Evolutionary conservation across 2,113 vertebrate genomes (phyloP), one percentile per base, ranked within the genome.

Genomic region (Pandion haliaetus): DNA sequence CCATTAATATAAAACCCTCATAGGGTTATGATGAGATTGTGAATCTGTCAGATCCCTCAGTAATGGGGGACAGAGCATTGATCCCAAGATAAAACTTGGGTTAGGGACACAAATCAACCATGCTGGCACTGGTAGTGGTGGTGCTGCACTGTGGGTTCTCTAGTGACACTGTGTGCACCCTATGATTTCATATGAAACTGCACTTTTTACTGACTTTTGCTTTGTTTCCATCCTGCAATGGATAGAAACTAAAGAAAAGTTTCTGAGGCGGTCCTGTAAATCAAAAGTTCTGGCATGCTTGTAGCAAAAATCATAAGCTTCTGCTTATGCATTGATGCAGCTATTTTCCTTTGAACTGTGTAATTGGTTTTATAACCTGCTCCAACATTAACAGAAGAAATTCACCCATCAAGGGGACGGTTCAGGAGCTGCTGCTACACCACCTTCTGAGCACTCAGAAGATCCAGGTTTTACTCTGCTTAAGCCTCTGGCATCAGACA

Each of bases 401-500:
- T 73, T 72, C 85, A 45, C 17, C n/a, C 49, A 63, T 20, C 79
- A 95, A 36, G 72, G 55, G 28, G 40, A 91, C 4, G 1, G 7
- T 13, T 61, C 69, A 28, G 71, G 84, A 42, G 67, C 88, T 73
- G 91, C 70, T 86, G 86, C 26, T 24, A 4, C 74, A 3, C 2
- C 93, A 70, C 34, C 14, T 28, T 18, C 69, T 28, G 91, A 85
- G 58, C 55, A 69, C 70, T 72, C 69, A 19, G 97, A 95, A 82
- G 88, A 97, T 49, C 77, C 50, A 14, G 49, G 61, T 91, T 79
- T 45, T 42, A 47, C 65, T 67, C 70, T 65, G 67, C 42, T 78
- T 82, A 80, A 65, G 61, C 45, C 94, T 93, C 84, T 80, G 2
- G 93, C 96, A 77, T 96, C 98, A 79, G 98, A 92, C 69, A 98